Conservation (phyloP, 2,113 vertebrate species). For the Neogobius melanostomus region DNA sequence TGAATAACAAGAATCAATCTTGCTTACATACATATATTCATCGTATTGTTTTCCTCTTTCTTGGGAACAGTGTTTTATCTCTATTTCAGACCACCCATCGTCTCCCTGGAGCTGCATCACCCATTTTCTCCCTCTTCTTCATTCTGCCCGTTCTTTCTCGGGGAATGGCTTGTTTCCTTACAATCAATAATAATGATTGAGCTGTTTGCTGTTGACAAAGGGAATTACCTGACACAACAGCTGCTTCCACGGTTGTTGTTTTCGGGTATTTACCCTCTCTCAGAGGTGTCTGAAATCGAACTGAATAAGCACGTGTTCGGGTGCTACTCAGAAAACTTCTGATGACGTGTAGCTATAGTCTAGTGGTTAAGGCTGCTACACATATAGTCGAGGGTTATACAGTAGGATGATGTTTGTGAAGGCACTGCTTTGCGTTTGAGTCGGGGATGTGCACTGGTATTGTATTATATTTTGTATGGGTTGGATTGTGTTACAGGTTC, state of each 20-base stretch:
- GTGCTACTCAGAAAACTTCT: conserved; percentile 8
- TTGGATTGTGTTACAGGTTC: neutral
- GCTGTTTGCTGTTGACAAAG: conserved; percentile 49
- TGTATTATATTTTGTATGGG: conserved; percentile 19
- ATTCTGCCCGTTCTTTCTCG: conserved; percentile 14
- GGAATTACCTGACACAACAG: conserved; percentile 44
- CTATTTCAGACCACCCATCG: neutral
- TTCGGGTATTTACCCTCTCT: conserved; percentile 29
- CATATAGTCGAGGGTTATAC: too few species aligned
- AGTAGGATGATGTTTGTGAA: neutral
- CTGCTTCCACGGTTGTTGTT: conserved; percentile 28
- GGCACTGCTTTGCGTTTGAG: neutral
- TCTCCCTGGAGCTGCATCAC: conserved; percentile 11
- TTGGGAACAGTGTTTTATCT: neutral
- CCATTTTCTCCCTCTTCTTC: conserved; percentile 3
- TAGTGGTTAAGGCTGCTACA: too few species aligned
- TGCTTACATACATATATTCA: neutral
- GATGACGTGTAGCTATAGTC: too few species aligned
- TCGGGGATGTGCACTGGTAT: neutral
- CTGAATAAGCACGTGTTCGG: conserved; percentile 23
- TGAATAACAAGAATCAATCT: neutral
- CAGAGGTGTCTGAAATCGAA: conserved; percentile 17
- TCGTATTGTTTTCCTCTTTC: neutral
- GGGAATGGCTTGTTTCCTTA: conserved; percentile 23
- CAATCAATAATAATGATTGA: conserved; percentile 53